Percentiles rank a stretch among this genome's conserved stretches.
Evolutionary conservation across 2,797 vertebrate species (phyloP).

Genomic region (Arctocebus calabarensis): DNA sequence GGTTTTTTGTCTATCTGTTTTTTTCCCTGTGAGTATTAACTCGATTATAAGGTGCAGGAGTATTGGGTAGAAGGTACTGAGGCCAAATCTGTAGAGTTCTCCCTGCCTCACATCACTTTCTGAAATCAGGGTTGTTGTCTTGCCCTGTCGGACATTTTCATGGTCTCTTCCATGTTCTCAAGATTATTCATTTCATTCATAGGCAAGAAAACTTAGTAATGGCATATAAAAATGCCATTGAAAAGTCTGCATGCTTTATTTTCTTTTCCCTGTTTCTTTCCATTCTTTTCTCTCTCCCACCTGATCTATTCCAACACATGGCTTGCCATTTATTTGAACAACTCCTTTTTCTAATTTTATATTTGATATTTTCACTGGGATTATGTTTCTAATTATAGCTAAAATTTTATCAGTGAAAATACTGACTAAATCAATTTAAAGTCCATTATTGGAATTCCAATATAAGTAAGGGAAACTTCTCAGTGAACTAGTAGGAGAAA

Average conservation of each 20-base stretch:
- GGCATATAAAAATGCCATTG: not conserved
- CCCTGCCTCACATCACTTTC: not conserved
- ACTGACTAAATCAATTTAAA: not conserved
- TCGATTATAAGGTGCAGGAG: not conserved
- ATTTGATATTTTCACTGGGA: slow-evolving; percentile 19
- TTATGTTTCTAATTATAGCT: slow-evolving; percentile 4
- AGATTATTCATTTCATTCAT: not conserved
- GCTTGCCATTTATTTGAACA: not conserved
- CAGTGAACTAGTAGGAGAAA: not conserved
- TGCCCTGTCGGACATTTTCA: not conserved
- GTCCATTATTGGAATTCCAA: not conserved
- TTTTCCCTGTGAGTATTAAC: not conserved
- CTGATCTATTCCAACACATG: not conserved
- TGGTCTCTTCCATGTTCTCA: slow-evolving; percentile 14
- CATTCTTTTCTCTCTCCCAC: not conserved
- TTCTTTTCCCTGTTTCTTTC: not conserved
- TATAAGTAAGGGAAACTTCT: not conserved
- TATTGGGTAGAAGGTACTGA: not conserved
- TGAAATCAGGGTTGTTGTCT: not conserved
- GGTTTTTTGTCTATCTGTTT: not conserved
- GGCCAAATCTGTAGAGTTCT: not conserved
- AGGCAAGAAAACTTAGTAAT: not conserved
- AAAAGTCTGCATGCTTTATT: not conserved
- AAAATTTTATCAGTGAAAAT: slow-evolving; percentile 49
- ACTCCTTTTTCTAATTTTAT: slow-evolving; percentile 16